phyloP scores from a whole-genome alignment of 1,140 invertebrate genomes.

The Hypsibius dujardini region DNA sequence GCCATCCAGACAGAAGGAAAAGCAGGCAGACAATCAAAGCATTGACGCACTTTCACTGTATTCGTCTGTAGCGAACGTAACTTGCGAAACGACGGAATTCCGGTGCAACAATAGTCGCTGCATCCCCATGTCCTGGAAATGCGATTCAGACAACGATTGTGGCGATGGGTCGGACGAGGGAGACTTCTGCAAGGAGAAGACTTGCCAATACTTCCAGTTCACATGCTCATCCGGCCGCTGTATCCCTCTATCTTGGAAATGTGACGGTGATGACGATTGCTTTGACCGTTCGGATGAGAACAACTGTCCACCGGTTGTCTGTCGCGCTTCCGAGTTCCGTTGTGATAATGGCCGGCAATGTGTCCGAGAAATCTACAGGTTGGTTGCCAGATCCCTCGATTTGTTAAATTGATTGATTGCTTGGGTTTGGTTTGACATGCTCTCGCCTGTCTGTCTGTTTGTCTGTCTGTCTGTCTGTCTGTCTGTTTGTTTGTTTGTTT shows the following conservation, averaged over 20 bases:
- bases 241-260: conserved; percentile 81
- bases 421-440: too few relatives aligned
- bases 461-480: too few relatives aligned
- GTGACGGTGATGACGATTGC: conserved; percentile 84
- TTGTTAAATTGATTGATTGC: too few relatives aligned
- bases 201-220: conserved; percentile 82
- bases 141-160: conserved; percentile 81
- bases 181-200: conserved; percentile 80
- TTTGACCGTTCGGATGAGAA: conserved; percentile 93
- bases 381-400: too few relatives aligned
- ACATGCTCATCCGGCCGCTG: conserved; percentile 86
- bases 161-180: conserved; percentile 84
- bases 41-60: neutral
- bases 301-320: conserved; percentile 82
- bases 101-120: conserved; percentile 82
- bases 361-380: conserved; percentile 69
- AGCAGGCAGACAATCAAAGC: too few relatives aligned
- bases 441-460: too few relatives aligned
- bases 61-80: conserved; percentile 47
- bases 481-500: too few relatives aligned
- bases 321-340: conserved; percentile 76
- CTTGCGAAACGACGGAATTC: conserved; percentile 71
- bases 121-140: conserved; percentile 69
- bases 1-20: too few relatives aligned
- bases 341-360: conserved; percentile 78